Evolutionary conservation across 2,888 invertebrate species (phyloP).

Genomic region (Eudasyphora cyanicolor): DNA sequence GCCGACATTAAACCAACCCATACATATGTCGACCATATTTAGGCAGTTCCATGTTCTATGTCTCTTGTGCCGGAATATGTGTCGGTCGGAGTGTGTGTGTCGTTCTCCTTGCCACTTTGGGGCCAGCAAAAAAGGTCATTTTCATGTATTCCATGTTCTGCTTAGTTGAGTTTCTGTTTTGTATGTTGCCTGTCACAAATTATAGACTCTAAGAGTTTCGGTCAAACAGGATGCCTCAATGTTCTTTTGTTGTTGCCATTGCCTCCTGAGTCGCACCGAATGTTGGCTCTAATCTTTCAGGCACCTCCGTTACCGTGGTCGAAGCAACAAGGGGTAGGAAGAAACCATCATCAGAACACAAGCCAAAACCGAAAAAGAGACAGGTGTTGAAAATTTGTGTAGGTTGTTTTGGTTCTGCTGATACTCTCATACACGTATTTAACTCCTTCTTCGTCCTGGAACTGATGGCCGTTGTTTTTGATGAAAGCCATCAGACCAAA

Average conservation of each 20-base stretch:
- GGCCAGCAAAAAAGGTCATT: constrained; percentile 31
- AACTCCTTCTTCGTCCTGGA: background rate
- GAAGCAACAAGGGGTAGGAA: background rate
- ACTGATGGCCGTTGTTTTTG: background rate
- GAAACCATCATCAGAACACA: too few species aligned
- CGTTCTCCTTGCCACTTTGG: background rate
- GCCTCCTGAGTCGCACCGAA: background rate
- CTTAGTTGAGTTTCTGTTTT: constrained; percentile 30
- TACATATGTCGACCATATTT: background rate
- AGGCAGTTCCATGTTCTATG: background rate
- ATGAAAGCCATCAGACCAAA: background rate
- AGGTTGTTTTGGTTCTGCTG: background rate
- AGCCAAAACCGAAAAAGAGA: background rate
- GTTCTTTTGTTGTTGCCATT: background rate
- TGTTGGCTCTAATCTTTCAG: constrained; percentile 3
- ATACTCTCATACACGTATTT: background rate
- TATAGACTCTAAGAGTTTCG: background rate
- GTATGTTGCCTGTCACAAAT: constrained; percentile 17
- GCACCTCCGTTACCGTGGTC: background rate
- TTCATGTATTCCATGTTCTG: constrained; percentile 28
- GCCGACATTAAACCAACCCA: background rate
- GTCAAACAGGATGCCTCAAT: background rate
- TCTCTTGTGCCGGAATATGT: background rate
- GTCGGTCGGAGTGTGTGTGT: background rate
- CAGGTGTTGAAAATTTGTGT: constrained; percentile 13